Conservation (phyloP, 2,113 vertebrate species). For the Hippolais icterina region DNA sequence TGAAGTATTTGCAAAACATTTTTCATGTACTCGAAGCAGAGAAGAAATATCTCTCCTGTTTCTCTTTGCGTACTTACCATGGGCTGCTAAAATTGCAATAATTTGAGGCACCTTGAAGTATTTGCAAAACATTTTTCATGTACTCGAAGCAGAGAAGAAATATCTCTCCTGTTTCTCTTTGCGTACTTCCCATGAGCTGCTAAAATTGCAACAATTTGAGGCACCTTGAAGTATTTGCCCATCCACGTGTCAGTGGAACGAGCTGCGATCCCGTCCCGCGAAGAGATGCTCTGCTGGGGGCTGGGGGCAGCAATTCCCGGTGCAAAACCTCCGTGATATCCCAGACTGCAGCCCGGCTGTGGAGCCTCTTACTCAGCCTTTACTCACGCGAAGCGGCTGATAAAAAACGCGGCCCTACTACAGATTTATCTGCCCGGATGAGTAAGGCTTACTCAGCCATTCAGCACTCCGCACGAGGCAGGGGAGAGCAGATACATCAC, state of each 20-base stretch:
- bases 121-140: background rate
- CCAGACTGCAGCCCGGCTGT: background rate
- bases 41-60: too few species aligned
- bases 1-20: too few species aligned
- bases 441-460: slow-evolving; percentile 45
- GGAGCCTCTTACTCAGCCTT: slow-evolving; percentile 46
- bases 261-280: background rate
- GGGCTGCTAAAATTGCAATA: background rate
- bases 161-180: fast-evolving
- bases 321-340: background rate
- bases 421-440: background rate
- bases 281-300: background rate
- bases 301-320: background rate
- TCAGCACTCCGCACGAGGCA: background rate
- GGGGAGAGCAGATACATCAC: background rate
- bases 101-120: background rate
- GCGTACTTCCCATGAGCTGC: background rate
- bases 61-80: background rate
- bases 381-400: background rate
- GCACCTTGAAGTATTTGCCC: background rate
- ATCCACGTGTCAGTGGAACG: background rate
- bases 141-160: background rate
- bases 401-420: background rate
- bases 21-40: too few species aligned
- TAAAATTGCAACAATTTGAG: background rate